A percentile compares a stretch with the other conserved stretches of the same genome.
phyloP scores from a whole-genome alignment of 2,797 vertebrate genomes.

The Galaxias olidus region DNA sequence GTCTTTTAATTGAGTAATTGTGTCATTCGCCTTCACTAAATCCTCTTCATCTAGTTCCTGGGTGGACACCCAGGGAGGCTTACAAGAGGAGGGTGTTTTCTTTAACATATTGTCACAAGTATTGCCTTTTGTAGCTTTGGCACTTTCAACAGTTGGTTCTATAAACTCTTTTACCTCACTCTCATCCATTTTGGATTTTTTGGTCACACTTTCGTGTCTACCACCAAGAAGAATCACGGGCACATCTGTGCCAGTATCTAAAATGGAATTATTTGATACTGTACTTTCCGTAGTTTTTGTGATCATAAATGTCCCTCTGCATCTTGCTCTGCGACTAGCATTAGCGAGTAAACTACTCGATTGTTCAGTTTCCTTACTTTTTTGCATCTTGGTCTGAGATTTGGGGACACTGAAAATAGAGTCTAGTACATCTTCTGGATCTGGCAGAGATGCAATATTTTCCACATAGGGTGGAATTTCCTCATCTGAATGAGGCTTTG shows the following conservation, averaged over 20 bases:
- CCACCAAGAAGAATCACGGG: neutral
- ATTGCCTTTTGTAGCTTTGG: too few species aligned
- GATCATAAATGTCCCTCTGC: slow-evolving; percentile 59
- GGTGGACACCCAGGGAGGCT: slow-evolving; percentile 35
- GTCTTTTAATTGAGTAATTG: neutral
- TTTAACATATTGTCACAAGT: neutral
- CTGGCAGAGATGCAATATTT: neutral
- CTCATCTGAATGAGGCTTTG: neutral
- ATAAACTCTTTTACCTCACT: neutral
- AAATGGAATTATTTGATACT: neutral
- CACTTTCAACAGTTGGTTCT: neutral
- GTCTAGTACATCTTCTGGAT: neutral
- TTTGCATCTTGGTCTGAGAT: slow-evolving; percentile 6
- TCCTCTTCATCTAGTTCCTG: slow-evolving; percentile 15
- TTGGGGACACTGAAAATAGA: neutral
- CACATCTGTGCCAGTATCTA: neutral
- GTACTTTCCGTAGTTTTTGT: slow-evolving; percentile 14
- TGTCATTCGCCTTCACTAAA: neutral
- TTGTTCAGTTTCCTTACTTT: slow-evolving; percentile 1
- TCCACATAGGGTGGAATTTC: slow-evolving; percentile 4
- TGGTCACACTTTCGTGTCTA: neutral
- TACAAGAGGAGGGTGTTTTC: slow-evolving; percentile 20
- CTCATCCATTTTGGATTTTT: neutral
- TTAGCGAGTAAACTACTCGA: neutral
- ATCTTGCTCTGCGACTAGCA: slow-evolving; percentile 27